Base-by-base conservation (phyloP, 1,140 invertebrate species). In the Ceratina japonica region DNA sequence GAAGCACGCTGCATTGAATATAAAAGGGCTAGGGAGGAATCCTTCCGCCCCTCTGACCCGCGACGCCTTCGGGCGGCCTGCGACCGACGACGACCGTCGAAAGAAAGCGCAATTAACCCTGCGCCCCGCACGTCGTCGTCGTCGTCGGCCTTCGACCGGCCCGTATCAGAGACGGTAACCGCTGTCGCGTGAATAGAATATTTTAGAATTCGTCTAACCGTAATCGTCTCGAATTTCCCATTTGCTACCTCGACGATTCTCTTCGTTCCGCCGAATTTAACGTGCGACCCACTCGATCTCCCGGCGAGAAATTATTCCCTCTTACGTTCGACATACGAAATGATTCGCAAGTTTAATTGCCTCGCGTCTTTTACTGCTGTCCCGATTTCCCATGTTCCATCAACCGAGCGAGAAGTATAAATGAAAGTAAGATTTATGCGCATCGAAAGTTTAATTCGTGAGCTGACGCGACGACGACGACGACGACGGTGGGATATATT, bases 1-100 rank as follows among this genome's bases (percentile, higher is more conserved):
- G 84, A 86, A 88, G 82, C 80, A 75, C 69, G 81, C 85, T 56
- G 62, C 77, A 64, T 72, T 86, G 79, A 87, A 87, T 86, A 84
- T 84, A 84, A 86, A 87, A 84, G 75, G 65, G 61, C 8, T 18
- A n/a, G 1, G 27, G 10, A 12, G 2, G 16, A 7, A 31, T 3
- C 16, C n/a, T 44, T 52, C 24, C 52, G 37, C 3, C n/a, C 49
- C 5, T 44, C 37, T 13, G 2, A 4, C 2, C 13, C 10, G 49
- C 63, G 81, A 69, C 73, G 77, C 75, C 65, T 64, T 68, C n/a
- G 24, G 24, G 54, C 13, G 54, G 44, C 15, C 22, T 54, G 77
- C 27, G 2, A 2, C 44, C 16, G 2, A 22, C 59, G 2, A 22
- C 59, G 68, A 22, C 22, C 64, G 20, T 49, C 49, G 52, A 79